These are phyloP conservation scores for Creontiades dilutus DNA, from an alignment of 2,888 invertebrate genomes.

Conservation along the genomic window DNA sequence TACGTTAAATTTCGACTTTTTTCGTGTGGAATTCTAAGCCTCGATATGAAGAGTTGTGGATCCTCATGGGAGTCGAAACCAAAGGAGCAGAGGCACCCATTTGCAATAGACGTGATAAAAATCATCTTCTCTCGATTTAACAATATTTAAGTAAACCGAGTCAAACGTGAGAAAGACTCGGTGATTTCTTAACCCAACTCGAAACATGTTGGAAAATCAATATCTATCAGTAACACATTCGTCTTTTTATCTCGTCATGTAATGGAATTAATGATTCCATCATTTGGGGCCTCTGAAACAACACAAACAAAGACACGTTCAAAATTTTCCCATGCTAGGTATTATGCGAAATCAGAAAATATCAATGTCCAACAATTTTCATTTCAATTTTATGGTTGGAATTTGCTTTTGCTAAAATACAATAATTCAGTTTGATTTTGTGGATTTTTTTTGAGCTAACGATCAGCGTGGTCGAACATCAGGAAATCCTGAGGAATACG, in stretches of 20 bases:
- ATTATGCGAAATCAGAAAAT: not conserved
- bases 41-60: constrained; percentile 62
- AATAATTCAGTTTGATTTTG: not conserved
- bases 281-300: constrained; percentile 75
- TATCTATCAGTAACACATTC: not conserved
- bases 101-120: constrained; percentile 66
- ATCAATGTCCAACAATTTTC: not conserved
- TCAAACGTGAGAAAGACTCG: not conserved
- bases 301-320: constrained; percentile 73
- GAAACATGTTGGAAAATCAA: not conserved
- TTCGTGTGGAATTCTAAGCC: not conserved
- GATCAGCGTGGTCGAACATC: constrained; percentile 47
- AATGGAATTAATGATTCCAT: constrained; percentile 62
- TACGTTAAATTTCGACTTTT: not conserved
- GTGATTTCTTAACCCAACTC: not conserved
- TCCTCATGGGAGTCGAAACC: constrained; percentile 63
- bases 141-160: not conserved
- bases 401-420: not conserved
- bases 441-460: not conserved
- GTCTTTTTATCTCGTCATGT: constrained; percentile 69
- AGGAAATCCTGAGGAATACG: constrained; percentile 56
- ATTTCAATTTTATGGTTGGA: not conserved
- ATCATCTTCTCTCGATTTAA: constrained; percentile 33
- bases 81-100: constrained; percentile 72
- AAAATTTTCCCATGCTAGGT: constrained; percentile 73